These are phyloP conservation scores for Leptinotarsa undecemlineata DNA, from an alignment of 1,140 invertebrate genomes.

Conservation along the genomic window DNA sequence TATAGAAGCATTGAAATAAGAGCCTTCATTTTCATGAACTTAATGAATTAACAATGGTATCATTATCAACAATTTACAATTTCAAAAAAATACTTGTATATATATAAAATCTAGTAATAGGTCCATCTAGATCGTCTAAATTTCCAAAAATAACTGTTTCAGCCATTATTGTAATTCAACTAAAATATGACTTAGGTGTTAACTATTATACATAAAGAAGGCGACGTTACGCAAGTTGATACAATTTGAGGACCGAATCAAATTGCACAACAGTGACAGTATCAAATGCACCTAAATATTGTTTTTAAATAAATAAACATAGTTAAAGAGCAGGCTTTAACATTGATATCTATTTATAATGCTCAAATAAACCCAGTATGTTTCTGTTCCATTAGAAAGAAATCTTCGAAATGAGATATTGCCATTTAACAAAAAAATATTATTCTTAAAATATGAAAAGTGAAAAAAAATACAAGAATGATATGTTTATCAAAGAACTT, in stretches of 20 bases:
- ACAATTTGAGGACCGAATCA: slow-evolving; percentile 18
- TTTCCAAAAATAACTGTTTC: slow-evolving; percentile 30
- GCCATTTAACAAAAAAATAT: too few species aligned
- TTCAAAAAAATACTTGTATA: slow-evolving; percentile 27
- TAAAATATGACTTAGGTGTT: slow-evolving; percentile 27
- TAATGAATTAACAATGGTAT: slow-evolving; percentile 26
- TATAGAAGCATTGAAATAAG: not conserved
- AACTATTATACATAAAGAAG: slow-evolving; percentile 27
- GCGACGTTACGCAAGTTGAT: slow-evolving; percentile 11
- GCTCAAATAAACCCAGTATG: slow-evolving; percentile 21
- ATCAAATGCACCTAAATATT: slow-evolving; percentile 21
- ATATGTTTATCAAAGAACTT: too few species aligned
- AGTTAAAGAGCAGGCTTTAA: slow-evolving; percentile 31
- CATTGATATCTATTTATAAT: slow-evolving; percentile 27
- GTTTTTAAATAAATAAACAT: slow-evolving; percentile 30
- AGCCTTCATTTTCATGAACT: slow-evolving; percentile 19
- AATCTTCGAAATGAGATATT: not conserved
- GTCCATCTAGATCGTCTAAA: slow-evolving; percentile 28
- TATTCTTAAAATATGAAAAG: too few species aligned
- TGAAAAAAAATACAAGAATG: too few species aligned
- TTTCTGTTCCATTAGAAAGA: slow-evolving; percentile 18
- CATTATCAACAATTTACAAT: slow-evolving; percentile 28
- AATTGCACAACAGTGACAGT: slow-evolving; percentile 13
- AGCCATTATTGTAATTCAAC: slow-evolving; percentile 24
- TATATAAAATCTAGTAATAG: slow-evolving; percentile 31